Evolutionary conservation across 2,888 invertebrate genomes (phyloP), one percentile per base, ranked within the genome.

Genomic region (Erebia aethiops): DNA sequence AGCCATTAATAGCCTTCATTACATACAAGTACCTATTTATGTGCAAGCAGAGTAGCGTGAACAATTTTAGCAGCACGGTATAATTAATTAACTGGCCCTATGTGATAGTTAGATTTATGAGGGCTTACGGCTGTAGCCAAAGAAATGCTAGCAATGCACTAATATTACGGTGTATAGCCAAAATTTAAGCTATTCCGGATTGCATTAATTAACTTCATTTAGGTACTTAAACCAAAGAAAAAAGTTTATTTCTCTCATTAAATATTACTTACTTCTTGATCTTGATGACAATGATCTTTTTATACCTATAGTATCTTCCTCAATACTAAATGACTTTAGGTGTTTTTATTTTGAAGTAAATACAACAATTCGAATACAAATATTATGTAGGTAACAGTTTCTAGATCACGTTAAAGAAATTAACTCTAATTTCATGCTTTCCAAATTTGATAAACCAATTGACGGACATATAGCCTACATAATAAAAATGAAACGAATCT

Each of bases 31-130:
- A 75, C 74, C 75, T 76, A 75, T 77, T 77, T 77, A 74, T 77
- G 76, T 72, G 76, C 76, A 76, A 75, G 73, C 77, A 77, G 76
- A 78, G 75, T 71, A 73, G 76, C 78, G 79, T 80, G 78, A 79
- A 78, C 78, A 79, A 78, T 80, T 80, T 78, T 80, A 78, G 79
- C 77, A 75, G 71, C 74, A 70, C 74, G 72, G 73, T 70, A 75
- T 78, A 78, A 79, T 79, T 78, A 77, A 80, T 77, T 78, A 77
- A 73, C 74, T 73, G 67, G 73, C 73, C 73, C 74, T 74, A 75
- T 75, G 75, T 77, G 74, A 77, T 77, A 74, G 70, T 72, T 70
- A 77, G 73, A 77, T 74, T 75, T 75, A 75, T 74, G 46, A 68
- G 70, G 75, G 73, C 71, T 74, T 71, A 76, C 72, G 70, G 71